A percentile compares a stretch with the other conserved stretches of the same genome.
Evolutionary conservation across 2,888 invertebrate genomes (phyloP).

Genomic region (Metellina segmentata): DNA sequence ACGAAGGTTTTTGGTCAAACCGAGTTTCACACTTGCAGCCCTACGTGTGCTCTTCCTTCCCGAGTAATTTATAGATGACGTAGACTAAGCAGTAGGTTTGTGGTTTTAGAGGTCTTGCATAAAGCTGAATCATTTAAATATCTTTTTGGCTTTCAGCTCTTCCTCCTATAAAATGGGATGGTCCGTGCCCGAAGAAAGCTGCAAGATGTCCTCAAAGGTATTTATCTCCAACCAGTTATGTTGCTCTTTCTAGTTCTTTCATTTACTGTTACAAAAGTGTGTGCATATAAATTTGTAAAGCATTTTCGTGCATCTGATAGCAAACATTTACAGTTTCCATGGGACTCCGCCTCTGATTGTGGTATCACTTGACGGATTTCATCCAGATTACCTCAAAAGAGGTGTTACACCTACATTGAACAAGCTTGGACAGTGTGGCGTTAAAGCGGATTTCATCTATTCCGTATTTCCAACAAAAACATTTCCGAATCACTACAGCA

Average conservation of each 20-base stretch:
- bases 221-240: neutral
- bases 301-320: too few relatives aligned
- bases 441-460: constrained; percentile 83
- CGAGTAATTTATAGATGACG: too few relatives aligned
- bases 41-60: too few relatives aligned
- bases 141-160: constrained; percentile 19
- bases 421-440: constrained; percentile 83
- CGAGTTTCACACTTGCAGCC: too few relatives aligned
- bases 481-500: constrained; percentile 87
- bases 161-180: constrained; percentile 34
- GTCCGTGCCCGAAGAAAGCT: constrained; percentile 46
- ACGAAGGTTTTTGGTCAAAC: too few relatives aligned
- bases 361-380: constrained; percentile 87
- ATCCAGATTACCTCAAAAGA: constrained; percentile 85
- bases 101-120: too few relatives aligned
- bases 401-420: constrained; percentile 84
- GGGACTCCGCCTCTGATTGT: constrained; percentile 83
- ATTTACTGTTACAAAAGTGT: too few relatives aligned
- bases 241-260: too few relatives aligned
- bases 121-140: neutral
- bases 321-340: constrained; percentile 34
- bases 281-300: too few relatives aligned
- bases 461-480: constrained; percentile 87
- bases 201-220: constrained; percentile 60
- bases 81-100: too few relatives aligned